A percentile compares a stretch with the other conserved stretches of the same genome.
These are phyloP conservation scores for Radopholus similis DNA, from an alignment of 1,140 invertebrate genomes.

Conservation along the genomic window DNA sequence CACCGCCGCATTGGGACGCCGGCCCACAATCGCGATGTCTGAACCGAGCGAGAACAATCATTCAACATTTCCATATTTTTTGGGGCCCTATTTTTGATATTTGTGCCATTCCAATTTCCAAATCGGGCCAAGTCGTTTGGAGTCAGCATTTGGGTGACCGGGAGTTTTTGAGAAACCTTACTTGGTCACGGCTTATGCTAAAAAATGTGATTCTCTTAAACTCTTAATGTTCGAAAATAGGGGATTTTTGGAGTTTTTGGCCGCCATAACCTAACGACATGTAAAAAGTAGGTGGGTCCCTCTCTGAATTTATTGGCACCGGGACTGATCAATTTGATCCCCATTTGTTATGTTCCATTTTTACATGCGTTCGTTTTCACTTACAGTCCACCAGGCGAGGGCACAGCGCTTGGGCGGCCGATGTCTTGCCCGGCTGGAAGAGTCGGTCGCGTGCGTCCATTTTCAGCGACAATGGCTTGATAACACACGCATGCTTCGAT, in stretches of 20 bases:
- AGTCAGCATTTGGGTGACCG: no score
- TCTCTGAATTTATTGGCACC: no score
- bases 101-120: no score
- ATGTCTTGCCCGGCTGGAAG: constrained; percentile 11
- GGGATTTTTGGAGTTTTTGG: no score
- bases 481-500: neutral
- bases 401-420: constrained; percentile 3
- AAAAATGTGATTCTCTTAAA: no score
- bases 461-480: neutral
- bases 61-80: neutral
- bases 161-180: no score
- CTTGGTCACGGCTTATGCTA: no score
- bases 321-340: no score
- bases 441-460: constrained; percentile 1
- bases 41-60: no score
- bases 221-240: no score
- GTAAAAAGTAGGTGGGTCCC: no score
- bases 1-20: constrained; percentile 65
- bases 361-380: neutral
- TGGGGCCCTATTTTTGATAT: neutral
- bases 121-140: no score
- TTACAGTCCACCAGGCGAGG: constrained; percentile 16
- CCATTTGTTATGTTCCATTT: neutral
- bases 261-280: neutral
- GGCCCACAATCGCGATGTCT: constrained; percentile 82